Evolutionary conservation across 2,888 invertebrate species (phyloP).

Genomic region (Patella pellucida): DNA sequence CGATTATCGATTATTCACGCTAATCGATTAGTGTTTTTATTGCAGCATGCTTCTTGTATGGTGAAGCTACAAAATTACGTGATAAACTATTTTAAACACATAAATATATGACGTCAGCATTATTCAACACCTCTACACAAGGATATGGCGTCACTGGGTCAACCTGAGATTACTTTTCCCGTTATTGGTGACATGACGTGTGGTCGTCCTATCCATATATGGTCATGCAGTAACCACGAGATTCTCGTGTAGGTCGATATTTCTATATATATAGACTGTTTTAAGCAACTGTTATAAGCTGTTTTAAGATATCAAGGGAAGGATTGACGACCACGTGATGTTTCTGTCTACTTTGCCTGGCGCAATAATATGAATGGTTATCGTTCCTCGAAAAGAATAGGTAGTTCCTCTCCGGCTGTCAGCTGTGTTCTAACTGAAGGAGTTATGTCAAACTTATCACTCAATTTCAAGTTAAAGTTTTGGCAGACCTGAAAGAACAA

Average conservation of each 20-base stretch:
- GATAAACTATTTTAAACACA: neutral
- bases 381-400: constrained; percentile 59
- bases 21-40: neutral
- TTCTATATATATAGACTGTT: neutral
- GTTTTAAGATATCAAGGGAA: neutral
- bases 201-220: neutral
- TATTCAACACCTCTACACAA: too few species aligned
- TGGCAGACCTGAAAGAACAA: constrained; percentile 61
- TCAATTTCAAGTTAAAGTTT: constrained; percentile 54
- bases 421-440: constrained; percentile 62
- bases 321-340: neutral
- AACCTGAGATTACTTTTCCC: constrained; percentile 1
- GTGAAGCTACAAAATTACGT: constrained; percentile 1
- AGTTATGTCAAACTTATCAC: constrained; percentile 46
- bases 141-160: neutral
- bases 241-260: constrained; percentile 5
- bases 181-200: neutral
- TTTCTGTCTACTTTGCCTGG: neutral
- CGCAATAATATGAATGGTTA: constrained; percentile 24
- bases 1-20: too few species aligned
- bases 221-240: constrained; percentile 8
- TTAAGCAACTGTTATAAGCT: neutral
- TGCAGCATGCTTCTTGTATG: neutral
- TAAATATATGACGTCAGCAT: neutral
- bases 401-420: constrained; percentile 62